phyloP scores from a whole-genome alignment of 2,888 invertebrate species.

The Entomobrya proxima region DNA sequence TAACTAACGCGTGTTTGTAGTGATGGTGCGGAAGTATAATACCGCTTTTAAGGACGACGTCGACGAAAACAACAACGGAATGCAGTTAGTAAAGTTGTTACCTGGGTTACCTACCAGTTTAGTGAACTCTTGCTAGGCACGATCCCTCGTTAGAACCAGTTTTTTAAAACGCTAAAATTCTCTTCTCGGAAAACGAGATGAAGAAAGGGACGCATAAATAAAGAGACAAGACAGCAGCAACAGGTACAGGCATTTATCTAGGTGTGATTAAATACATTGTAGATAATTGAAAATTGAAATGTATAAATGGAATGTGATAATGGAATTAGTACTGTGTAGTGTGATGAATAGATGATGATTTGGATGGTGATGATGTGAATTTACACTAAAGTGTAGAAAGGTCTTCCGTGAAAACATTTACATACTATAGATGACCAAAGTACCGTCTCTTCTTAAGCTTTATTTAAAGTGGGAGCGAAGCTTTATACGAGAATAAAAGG shows the following conservation, averaged over 20 bases:
- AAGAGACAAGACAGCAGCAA: background rate
- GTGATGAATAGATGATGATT: background rate
- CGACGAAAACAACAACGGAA: constrained; percentile 43
- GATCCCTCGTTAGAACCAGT: constrained; percentile 59
- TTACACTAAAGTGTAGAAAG: too few relatives aligned
- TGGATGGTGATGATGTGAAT: background rate
- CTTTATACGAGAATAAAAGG: too few relatives aligned
- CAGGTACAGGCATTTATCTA: background rate
- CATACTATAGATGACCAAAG: too few relatives aligned
- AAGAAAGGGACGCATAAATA: constrained; percentile 2
- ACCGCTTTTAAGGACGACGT: constrained; percentile 7
- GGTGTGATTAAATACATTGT: constrained; percentile 15
- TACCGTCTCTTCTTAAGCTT: too few relatives aligned
- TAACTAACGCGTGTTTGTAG: background rate
- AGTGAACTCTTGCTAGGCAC: constrained; percentile 61
- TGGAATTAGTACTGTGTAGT: constrained; percentile 36
- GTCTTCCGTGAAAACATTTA: too few relatives aligned
- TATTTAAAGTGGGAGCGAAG: too few relatives aligned
- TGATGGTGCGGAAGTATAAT: constrained; percentile 57
- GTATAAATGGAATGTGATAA: constrained; percentile 31
- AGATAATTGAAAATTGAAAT: constrained; percentile 29
- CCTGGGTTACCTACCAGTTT: constrained; percentile 54
- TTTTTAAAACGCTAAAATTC: constrained; percentile 44
- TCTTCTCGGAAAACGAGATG: background rate
- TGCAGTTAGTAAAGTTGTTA: constrained; percentile 37